Evolutionary conservation across 1,140 invertebrate species (phyloP).

Genomic region (Rhynchophorus ferrugineus): DNA sequence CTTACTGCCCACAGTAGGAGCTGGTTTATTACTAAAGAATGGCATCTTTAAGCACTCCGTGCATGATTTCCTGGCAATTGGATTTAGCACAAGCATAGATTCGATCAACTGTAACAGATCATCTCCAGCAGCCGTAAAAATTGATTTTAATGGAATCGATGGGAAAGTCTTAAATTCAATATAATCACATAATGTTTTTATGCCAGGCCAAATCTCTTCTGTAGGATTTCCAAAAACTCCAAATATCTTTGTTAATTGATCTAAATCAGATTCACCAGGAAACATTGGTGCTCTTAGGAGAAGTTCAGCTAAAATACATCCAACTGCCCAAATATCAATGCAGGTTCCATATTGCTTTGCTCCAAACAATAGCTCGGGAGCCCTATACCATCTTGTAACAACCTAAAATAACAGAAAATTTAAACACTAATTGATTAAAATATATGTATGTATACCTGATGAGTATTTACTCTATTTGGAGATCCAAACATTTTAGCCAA

Average conservation of each 20-base stretch:
- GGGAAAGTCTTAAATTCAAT: conserved; percentile 86
- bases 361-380: conserved; percentile 93
- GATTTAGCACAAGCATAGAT: conserved; percentile 76
- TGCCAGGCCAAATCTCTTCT: conserved; percentile 86
- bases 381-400: conserved; percentile 88
- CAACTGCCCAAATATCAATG: conserved; percentile 98
- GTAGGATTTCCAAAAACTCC: conserved; percentile 85
- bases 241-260: conserved; percentile 94
- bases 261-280: conserved; percentile 93
- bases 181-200: conserved; percentile 82
- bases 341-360: conserved; percentile 89
- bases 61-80: conserved; percentile 74
- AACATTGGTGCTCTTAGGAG: conserved; percentile 87
- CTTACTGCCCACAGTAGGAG: conserved; percentile 70
- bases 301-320: conserved; percentile 95
- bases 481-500: conserved; percentile 96
- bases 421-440: neutral
- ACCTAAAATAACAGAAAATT: conserved; percentile 46
- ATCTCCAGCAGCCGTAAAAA: conserved; percentile 92
- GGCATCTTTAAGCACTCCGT: conserved; percentile 73
- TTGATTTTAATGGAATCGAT: conserved; percentile 75
- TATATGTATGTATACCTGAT: conserved; percentile 53
- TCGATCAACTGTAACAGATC: conserved; percentile 84
- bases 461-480: conserved; percentile 91
- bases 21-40: conserved; percentile 85